phyloP scores from a whole-genome alignment of 2,888 invertebrate species.

The Argynnis bischoffii region DNA sequence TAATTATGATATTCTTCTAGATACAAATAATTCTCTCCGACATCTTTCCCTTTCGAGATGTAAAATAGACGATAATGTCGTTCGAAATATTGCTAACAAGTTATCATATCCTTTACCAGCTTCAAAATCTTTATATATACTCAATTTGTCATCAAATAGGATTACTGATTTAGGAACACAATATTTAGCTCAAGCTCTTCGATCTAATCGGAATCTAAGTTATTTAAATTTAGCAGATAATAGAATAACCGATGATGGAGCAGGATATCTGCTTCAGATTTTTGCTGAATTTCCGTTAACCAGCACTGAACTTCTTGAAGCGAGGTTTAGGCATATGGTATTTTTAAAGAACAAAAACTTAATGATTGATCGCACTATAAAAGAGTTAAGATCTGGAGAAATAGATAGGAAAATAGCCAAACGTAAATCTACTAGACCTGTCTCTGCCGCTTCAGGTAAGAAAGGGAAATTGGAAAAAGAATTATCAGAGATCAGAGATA shows the following conservation, averaged over 20 bases:
- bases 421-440: conserved; percentile 38
- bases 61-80: conserved; percentile 50
- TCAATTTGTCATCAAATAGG: conserved; percentile 60
- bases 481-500: conserved; percentile 40
- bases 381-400: conserved; percentile 46
- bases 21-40: conserved; percentile 44
- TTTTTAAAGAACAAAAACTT: conserved; percentile 50
- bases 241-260: conserved; percentile 56
- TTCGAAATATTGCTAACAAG: conserved; percentile 50
- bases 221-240: conserved; percentile 63
- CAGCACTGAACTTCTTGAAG: conserved; percentile 48
- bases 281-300: conserved; percentile 54
- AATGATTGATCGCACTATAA: conserved; percentile 41
- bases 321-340: conserved; percentile 43
- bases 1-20: conserved; percentile 54
- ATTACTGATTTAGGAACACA: conserved; percentile 58
- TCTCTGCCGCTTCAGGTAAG: conserved; percentile 28
- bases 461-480: conserved; percentile 48
- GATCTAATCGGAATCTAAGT: conserved; percentile 53
- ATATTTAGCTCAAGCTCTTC: conserved; percentile 50
- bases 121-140: conserved; percentile 49
- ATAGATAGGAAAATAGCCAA: conserved; percentile 42
- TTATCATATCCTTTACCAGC: conserved; percentile 48
- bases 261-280: conserved; percentile 44
- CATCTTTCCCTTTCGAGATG: conserved; percentile 59